These are phyloP conservation scores for Pocillopora grandis DNA, from an alignment of 92 coral and sea anemone genomes.

Conservation along the genomic window DNA sequence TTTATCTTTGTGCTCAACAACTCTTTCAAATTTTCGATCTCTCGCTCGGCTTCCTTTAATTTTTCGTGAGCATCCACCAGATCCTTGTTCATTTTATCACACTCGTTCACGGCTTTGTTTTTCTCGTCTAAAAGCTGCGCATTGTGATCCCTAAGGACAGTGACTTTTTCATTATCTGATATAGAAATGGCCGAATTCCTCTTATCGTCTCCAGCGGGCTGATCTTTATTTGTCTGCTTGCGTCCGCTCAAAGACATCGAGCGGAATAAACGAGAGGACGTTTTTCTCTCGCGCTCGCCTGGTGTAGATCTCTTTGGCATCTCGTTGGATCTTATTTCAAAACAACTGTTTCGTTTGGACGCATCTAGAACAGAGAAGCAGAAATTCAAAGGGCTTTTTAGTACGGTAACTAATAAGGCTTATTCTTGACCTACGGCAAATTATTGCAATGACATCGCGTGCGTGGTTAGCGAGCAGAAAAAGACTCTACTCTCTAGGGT, in stretches of 20 bases:
- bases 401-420: not conserved
- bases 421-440: conserved; percentile 24
- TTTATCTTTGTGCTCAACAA: conserved; percentile 54
- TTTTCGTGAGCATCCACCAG: conserved; percentile 70
- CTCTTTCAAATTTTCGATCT: conserved; percentile 78
- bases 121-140: conserved; percentile 66
- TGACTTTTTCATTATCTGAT: conserved; percentile 72
- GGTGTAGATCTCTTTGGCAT: conserved; percentile 84
- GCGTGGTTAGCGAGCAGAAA: not conserved
- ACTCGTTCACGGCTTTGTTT: conserved; percentile 64
- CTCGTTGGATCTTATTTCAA: conserved; percentile 40
- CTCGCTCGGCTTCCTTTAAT: conserved; percentile 67
- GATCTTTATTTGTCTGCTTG: conserved; percentile 56
- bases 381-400: not conserved
- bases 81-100: conserved; percentile 64
- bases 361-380: conserved; percentile 47
- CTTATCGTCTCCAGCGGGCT: conserved; percentile 49
- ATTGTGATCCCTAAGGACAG: conserved; percentile 59
- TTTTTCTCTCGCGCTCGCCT: conserved; percentile 62
- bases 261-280: conserved; percentile 69
- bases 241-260: conserved; percentile 81
- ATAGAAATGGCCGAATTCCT: conserved; percentile 62
- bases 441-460: conserved; percentile 21
- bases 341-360: conserved; percentile 28
- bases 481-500: not conserved